Conservation (phyloP, 2,113 vertebrate genomes). For the Excalfactoria chinensis region DNA sequence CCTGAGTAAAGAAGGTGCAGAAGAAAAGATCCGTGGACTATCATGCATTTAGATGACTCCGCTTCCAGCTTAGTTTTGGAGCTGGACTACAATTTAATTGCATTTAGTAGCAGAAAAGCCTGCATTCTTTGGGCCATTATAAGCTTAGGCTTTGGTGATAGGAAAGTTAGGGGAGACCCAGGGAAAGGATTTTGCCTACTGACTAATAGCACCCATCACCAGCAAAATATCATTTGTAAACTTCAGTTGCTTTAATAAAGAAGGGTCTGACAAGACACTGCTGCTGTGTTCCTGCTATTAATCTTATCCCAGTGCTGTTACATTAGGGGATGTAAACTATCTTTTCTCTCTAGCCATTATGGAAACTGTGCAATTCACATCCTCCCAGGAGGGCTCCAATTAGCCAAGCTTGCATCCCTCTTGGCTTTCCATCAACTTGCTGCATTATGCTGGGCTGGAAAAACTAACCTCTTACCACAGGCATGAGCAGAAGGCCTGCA, state of each 20-base stretch:
- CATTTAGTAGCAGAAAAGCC: not conserved
- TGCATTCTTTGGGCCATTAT: not conserved
- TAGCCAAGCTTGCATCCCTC: constrained; percentile 54
- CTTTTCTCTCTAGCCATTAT: constrained; percentile 66
- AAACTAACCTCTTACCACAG: constrained; percentile 23
- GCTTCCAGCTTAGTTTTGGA: not conserved
- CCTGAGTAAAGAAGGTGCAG: not conserved
- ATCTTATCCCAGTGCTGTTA: constrained; percentile 56
- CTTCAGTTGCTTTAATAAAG: constrained; percentile 45
- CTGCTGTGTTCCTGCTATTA: constrained; percentile 53
- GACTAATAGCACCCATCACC: constrained; percentile 33
- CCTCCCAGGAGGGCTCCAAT: constrained; percentile 70
- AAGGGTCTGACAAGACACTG: constrained; percentile 34
- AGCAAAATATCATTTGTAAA: constrained; percentile 45
- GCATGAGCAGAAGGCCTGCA: constrained; percentile 33
- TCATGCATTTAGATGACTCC: not conserved
- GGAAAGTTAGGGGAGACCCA: constrained; percentile 27
- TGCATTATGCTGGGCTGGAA: not conserved
- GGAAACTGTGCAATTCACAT: constrained; percentile 59
- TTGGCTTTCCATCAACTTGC: constrained; percentile 55
- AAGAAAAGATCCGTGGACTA: not conserved
- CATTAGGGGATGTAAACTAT: constrained; percentile 64
- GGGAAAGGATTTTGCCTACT: constrained; percentile 33
- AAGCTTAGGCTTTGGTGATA: constrained; percentile 22
- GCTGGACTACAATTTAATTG: constrained; percentile 42